Evolutionary conservation across 2,888 invertebrate genomes (phyloP), one percentile per base, ranked within the genome.

Genomic region (Sarcophaga subvicina): DNA sequence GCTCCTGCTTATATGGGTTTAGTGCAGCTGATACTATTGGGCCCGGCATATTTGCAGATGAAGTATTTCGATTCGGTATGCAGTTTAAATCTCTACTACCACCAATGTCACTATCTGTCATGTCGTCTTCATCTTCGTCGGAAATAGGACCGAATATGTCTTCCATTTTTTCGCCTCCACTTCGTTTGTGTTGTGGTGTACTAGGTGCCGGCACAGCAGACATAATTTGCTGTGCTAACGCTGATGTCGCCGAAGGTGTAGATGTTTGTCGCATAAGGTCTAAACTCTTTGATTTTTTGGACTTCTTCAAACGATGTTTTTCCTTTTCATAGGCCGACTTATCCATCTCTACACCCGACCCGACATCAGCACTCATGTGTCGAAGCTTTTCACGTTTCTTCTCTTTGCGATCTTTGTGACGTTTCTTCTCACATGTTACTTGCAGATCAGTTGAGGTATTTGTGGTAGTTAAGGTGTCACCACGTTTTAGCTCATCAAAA

Each of bases 131-230:
- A 60, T 93, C 92, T 89, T 97, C 96, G 90, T 97, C 98, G 1
- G 98, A 97, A 85, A 97, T 94, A 14, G 97, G 97, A 0, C 97
- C 98, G 93, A 98, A 98, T 86, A 98, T 97, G 89, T 97, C 97
- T 92, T 97, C 97, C 96, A 97, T 97, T 93, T 97, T 96, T 45
- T 96, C 97, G n/a, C 87, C 88, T 88, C 97, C 97, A 89, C 96
- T 96, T 86, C 96, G 78, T 64, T 87, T 83, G 25, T 84, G 75
- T 45, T 84, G 85, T 12, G 71, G 37, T 59, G 73, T 71, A 17
- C 69, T 37, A 3, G 80, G 62, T 80, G 47, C 47, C 25, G 88
- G 62, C 59, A 64, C 82, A 12, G 83, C 64, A 3, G 89, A 82
- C 2, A 80, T 86, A 20, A 37, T 25, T 5, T 78, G 12, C 14